Evolutionary conservation across 2,113 vertebrate species (phyloP), one percentile per base, ranked within the genome.

Genomic region (Tyto alba): DNA sequence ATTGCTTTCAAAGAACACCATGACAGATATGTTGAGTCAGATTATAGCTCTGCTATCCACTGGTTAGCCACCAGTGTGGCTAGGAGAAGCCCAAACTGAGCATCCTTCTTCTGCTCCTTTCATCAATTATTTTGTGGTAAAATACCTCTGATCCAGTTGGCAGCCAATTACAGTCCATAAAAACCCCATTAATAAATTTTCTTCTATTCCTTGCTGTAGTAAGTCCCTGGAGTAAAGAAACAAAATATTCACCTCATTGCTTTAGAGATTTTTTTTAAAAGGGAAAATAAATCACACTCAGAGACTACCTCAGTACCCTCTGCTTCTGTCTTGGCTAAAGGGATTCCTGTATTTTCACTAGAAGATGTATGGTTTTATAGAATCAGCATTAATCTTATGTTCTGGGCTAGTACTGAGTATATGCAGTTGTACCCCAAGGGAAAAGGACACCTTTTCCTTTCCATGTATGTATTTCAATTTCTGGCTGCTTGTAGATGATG

Each of bases 291-390:
- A 67, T 97, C 83, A 93, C 17, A 67, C 48, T 84, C 34, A 4
- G 25, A 67, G n/a, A 21, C 29, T 95, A 52, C 63, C 85, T 92
- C 47, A 62, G 56, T 96, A 94, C 34, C 40, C 32, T 89, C 83
- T 62, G 45, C 78, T 78, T 89, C 72, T 91, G 52, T 92, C 67
- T 91, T 90, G 52, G 40, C 71, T 48, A 45, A 95, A 88, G 55
- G 55, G 79, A 71, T 85, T 92, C 76, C 64, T 93, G 9, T 93
- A 29, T 91, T 96, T 97, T 95, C 57, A 36, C 84, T 96, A 93
- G 75, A 91, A 91, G 77, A 95, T 86, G 53, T 84, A 95, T 95
- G 74, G 45, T 52, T 97, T 96, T 96, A 83, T 81, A 88, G 89
- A 92, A 88, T 71, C 75, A 53, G 71, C 89, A 79, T 93, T 96